A percentile compares a stretch with the other conserved stretches of the same genome.
These are phyloP conservation scores for Periphyllus acericola DNA, from an alignment of 2,888 invertebrate genomes.

Conservation along the genomic window DNA sequence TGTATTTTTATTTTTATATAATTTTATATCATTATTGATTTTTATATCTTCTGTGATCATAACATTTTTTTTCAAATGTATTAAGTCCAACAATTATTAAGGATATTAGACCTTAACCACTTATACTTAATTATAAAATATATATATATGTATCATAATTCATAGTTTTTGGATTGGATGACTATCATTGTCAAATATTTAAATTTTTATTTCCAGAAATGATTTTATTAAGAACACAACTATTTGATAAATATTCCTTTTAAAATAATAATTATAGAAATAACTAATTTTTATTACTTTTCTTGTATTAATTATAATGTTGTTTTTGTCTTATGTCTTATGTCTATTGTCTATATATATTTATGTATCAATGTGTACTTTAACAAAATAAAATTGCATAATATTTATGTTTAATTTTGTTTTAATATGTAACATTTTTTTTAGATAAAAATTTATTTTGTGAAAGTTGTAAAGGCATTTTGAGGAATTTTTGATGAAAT, in stretches of 20 bases:
- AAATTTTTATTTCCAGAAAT: conserved; percentile 30
- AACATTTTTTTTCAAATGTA: conserved; percentile 54
- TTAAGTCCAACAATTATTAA: conserved; percentile 35
- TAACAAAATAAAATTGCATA: conserved; percentile 26
- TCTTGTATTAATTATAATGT: conserved; percentile 26
- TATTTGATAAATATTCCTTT: not conserved
- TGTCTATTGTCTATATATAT: conserved; percentile 9
- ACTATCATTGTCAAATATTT: conserved; percentile 13
- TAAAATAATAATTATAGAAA: not conserved
- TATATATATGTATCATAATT: too few relatives aligned
- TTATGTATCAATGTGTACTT: not conserved
- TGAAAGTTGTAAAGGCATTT: too few relatives aligned
- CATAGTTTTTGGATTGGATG: too few relatives aligned
- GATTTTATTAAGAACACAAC: conserved; percentile 23
- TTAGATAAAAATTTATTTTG: too few relatives aligned
- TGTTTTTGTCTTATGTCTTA: conserved; percentile 33
- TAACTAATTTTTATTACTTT: conserved; percentile 30
- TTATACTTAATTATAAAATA: not conserved
- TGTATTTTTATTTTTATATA: conserved; percentile 33
- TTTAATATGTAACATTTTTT: not conserved
- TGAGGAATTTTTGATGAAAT: too few relatives aligned
- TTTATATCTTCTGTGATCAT: conserved; percentile 54
- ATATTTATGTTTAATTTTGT: not conserved
- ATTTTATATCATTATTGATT: conserved; percentile 48
- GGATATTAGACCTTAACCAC: conserved; percentile 38